Percentiles rank a stretch among this genome's conserved stretches.
Evolutionary conservation across 2,888 invertebrate genomes (phyloP).

Genomic region (Encarsia formosa): DNA sequence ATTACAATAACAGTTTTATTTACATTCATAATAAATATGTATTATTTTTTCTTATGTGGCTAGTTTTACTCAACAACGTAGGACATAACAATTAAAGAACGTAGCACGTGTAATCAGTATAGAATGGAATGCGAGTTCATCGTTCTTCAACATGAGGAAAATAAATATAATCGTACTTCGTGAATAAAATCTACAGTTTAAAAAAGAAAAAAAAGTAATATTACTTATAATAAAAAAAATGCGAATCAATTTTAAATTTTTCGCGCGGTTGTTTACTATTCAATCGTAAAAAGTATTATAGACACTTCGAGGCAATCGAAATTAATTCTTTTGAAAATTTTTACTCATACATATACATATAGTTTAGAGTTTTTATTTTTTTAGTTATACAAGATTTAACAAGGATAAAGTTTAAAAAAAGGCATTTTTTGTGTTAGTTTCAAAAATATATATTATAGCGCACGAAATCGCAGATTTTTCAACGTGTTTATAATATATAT

Average conservation of each 20-base stretch:
- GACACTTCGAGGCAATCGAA: slow-evolving; percentile 23
- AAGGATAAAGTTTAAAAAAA: slow-evolving; percentile 34
- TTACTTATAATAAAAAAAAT: no score
- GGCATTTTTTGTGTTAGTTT: slow-evolving; percentile 22
- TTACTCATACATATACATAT: slow-evolving; percentile 2
- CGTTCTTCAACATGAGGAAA: slow-evolving; percentile 16
- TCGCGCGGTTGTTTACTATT: slow-evolving; percentile 12
- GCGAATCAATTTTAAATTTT: slow-evolving; percentile 17
- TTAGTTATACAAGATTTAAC: slow-evolving; percentile 36
- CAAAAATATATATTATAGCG: slow-evolving; percentile 24
- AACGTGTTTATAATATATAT: no score
- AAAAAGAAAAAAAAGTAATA: slow-evolving; percentile 13
- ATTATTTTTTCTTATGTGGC: slow-evolving; percentile 42
- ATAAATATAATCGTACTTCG: neutral
- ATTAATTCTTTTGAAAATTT: slow-evolving; percentile 16
- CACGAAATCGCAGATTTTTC: slow-evolving; percentile 21
- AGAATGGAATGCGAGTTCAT: slow-evolving; percentile 25
- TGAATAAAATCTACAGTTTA: slow-evolving; percentile 10
- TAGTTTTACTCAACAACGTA: slow-evolving; percentile 41
- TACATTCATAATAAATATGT: slow-evolving; percentile 50
- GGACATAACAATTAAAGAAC: slow-evolving; percentile 36
- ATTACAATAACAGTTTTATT: slow-evolving; percentile 48
- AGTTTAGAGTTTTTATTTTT: slow-evolving; percentile 9
- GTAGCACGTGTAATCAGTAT: slow-evolving; percentile 30
- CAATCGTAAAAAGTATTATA: slow-evolving; percentile 21